phyloP scores from a whole-genome alignment of 2,113 vertebrate species.

The Varanus komodoensis region DNA sequence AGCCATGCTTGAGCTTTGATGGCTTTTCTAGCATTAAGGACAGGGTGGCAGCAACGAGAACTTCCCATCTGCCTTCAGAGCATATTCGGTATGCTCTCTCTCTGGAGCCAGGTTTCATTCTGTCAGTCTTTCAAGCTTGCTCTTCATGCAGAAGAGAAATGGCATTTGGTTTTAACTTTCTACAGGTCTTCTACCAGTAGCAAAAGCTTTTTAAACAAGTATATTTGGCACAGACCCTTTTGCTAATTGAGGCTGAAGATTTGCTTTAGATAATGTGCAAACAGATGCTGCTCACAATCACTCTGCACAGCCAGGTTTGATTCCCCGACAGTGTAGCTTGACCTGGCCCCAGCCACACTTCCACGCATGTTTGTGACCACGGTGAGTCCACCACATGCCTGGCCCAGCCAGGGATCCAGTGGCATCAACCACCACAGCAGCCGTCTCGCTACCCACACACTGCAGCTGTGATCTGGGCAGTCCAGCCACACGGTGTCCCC shows the following conservation, averaged over 20 bases:
- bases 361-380: not conserved
- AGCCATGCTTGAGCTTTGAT: not conserved
- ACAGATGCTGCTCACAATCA: not conserved
- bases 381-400: not conserved
- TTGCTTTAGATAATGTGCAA: not conserved
- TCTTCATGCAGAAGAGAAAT: conserved; percentile 11
- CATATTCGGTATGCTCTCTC: not conserved
- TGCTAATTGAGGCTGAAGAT: not conserved
- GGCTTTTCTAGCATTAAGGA: conserved; percentile 2
- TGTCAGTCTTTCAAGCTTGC: conserved; percentile 58
- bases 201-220: no score
- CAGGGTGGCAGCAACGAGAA: not conserved
- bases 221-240: no score
- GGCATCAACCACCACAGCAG: no score
- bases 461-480: not conserved
- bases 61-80: not conserved
- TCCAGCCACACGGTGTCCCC: not conserved
- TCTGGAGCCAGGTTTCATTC: conserved; percentile 39
- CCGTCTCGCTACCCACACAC: not conserved
- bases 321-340: not conserved
- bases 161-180: conserved; percentile 26
- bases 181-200: conserved; percentile 11
- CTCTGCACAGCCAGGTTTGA: not conserved
- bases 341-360: not conserved
- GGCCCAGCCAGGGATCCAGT: not conserved